Conservation (phyloP, 2,888 invertebrate species). For the Listrodromus nycthemerus region DNA sequence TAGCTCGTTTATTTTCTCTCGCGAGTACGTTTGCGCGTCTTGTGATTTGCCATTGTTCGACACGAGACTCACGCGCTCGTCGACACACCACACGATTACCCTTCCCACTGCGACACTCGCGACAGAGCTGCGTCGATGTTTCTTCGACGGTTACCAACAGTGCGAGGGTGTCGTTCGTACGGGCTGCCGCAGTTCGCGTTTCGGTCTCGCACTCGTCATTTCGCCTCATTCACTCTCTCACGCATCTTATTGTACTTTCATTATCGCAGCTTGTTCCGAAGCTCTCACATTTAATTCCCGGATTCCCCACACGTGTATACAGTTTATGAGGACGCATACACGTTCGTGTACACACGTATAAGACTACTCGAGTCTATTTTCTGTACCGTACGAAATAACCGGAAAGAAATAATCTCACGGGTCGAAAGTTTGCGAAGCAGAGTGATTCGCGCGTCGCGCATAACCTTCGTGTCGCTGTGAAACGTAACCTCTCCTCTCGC, state of each 20-base stretch:
- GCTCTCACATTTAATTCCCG: not conserved
- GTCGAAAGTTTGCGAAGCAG: not conserved
- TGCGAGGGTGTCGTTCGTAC: slow-evolving; percentile 76
- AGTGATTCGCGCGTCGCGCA: slow-evolving; percentile 8
- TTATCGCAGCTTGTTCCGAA: not conserved
- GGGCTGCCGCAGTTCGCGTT: slow-evolving; percentile 65
- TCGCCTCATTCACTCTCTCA: slow-evolving; percentile 7
- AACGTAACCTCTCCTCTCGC: slow-evolving; percentile 1
- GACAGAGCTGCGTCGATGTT: slow-evolving; percentile 67
- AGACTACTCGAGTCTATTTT: no score
- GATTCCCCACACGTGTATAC: not conserved
- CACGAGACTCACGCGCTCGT: slow-evolving; percentile 16
- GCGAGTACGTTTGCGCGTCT: not conserved
- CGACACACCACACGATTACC: slow-evolving; percentile 30
- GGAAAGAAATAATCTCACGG: not conserved
- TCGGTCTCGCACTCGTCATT: slow-evolving; percentile 40
- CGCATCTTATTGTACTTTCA: not conserved
- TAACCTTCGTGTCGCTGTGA: not conserved
- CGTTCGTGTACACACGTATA: no score
- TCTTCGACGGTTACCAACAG: slow-evolving; percentile 64
- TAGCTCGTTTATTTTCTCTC: not conserved
- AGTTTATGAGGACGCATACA: no score
- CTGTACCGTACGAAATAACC: not conserved
- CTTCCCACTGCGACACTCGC: slow-evolving; percentile 55
- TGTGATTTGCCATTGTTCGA: not conserved